Evolutionary conservation across 2,113 vertebrate species (phyloP).

Genomic region (Salvelinus fontinalis): DNA sequence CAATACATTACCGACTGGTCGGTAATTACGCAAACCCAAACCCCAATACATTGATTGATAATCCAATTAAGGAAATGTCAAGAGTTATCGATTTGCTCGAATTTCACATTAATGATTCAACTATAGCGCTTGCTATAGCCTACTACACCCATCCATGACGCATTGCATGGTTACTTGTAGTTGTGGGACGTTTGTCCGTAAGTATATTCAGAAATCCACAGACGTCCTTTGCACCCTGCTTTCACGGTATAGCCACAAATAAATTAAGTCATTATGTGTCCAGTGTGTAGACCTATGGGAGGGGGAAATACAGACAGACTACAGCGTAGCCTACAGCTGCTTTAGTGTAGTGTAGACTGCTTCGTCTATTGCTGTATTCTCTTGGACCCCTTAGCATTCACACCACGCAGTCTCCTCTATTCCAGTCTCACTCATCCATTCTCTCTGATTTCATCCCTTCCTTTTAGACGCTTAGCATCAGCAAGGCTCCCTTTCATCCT

Average conservation of each 20-base stretch:
- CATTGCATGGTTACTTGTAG: no score
- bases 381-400: constrained; percentile 33
- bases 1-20: no score
- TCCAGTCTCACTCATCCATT: neutral
- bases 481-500: neutral
- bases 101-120: no score
- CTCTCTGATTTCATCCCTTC: constrained; percentile 27
- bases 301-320: neutral
- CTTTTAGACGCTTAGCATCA: constrained; percentile 42
- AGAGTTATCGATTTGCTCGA: no score
- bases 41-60: no score
- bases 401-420: constrained; percentile 17
- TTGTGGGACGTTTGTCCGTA: no score
- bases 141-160: no score
- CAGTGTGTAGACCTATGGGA: neutral
- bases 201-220: no score
- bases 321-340: neutral
- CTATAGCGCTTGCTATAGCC: no score
- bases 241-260: neutral
- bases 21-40: no score
- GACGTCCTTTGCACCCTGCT: no score
- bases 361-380: neutral
- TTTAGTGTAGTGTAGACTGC: neutral
- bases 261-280: neutral
- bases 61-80: no score